These are phyloP conservation scores for Clusia tigrina DNA, from an alignment of 2,888 invertebrate species.

Conservation along the genomic window DNA sequence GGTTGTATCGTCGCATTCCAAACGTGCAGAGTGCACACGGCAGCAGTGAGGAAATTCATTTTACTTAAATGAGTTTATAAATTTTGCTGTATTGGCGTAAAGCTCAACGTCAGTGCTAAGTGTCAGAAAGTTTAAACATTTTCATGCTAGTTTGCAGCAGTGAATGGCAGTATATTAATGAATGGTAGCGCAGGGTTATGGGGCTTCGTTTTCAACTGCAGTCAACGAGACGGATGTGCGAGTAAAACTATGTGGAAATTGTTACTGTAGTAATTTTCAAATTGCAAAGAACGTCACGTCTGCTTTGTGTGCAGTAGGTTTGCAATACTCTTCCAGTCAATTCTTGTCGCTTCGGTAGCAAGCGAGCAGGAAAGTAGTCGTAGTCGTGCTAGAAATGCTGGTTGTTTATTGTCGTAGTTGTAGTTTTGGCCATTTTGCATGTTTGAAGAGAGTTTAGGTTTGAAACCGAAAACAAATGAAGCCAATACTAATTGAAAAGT, in stretches of 20 bases:
- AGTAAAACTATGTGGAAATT: background rate
- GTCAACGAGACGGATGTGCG: background rate
- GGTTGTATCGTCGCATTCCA: too few species aligned
- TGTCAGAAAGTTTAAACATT: background rate
- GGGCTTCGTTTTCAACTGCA: background rate
- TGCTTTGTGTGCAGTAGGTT: background rate
- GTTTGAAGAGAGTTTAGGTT: background rate
- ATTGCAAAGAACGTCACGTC: background rate
- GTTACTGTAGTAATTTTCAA: background rate
- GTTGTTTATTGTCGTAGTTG: background rate
- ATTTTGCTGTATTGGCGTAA: background rate
- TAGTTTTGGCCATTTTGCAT: background rate
- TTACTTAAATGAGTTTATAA: background rate
- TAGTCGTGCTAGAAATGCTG: background rate
- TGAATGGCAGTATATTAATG: background rate
- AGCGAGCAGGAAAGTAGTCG: too few species aligned
- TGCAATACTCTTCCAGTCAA: background rate
- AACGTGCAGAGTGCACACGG: too few species aligned
- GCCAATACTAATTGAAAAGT: too few species aligned
- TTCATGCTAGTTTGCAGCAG: background rate
- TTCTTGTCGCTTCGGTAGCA: too few species aligned
- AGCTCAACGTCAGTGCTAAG: background rate
- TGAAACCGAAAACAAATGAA: too few species aligned
- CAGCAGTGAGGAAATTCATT: too few species aligned
- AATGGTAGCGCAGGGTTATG: background rate